Base-by-base conservation (phyloP, 2,888 invertebrate genomes). In the Dolomedes plantarius region DNA sequence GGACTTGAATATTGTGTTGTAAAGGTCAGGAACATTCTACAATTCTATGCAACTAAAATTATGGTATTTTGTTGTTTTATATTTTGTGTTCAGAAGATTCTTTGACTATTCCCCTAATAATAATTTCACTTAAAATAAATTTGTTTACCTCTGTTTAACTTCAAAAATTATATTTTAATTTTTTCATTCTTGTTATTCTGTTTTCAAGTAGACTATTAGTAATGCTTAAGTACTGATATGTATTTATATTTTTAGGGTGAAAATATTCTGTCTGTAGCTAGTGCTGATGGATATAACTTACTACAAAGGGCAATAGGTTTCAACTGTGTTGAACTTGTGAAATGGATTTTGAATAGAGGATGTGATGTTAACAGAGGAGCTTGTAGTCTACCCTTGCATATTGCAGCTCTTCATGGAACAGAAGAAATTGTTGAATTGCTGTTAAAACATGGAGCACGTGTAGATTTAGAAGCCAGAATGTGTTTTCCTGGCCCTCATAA, bases 321-420 rank as follows among this genome's bases (percentile, higher is more conserved):
- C 78, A 94, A 94, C 91, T 94, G 94, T 90, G 93, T 94, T 50
- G 94, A 95, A 89, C 92, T 95, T 90, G 94, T 95, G 7, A 92
- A 94, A 88, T 94, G 94, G 94, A 92, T 94, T 69, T 90, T 94
- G 81, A 93, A 94, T 87, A 91, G 94, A 65, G 94, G 94, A 90
- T 90, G 91, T 39, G 94, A 95, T 90, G 93, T 94, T 1, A 94
- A 95, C 91, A 92, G 94, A 27, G 94, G 94, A 88, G 93, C 94
- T n/a, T 95, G 95, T 90, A 95, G 95, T 88, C 92, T 95, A 73
- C 95, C 95, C 0, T 91, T 95, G 72, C 95, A 95, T 90, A 94
- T 95, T 82, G 95, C 95, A 3, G 87, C 82, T 9, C 88, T 87
- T 74, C 75, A 80, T 64, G 86, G 88, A 85, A 86, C 89, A 90